Percentiles rank a stretch among this genome's conserved stretches.
Evolutionary conservation across 2,113 vertebrate species (phyloP).

Genomic region (Podarcis raffonei): DNA sequence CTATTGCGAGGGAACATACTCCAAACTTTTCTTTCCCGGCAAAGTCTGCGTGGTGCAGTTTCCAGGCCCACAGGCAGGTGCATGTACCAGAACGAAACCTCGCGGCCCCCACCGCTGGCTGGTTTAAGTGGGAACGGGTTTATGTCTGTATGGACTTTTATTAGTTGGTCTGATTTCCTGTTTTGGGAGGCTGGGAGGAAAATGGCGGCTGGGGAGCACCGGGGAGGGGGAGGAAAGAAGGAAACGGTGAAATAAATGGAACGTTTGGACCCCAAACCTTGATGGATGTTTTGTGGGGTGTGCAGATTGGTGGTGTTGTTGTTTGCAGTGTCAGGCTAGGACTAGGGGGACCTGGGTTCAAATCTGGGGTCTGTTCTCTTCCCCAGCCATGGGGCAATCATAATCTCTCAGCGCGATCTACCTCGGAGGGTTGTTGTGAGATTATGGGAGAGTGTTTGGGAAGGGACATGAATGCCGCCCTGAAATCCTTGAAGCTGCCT

Average conservation of each 20-base stretch:
- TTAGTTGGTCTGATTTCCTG: neutral
- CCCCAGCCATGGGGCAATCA: neutral
- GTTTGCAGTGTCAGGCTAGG: neutral
- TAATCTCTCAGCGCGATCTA: too few relatives aligned
- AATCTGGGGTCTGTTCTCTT: too few relatives aligned
- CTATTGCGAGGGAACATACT: neutral
- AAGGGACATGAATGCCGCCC: too few relatives aligned
- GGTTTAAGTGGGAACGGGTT: neutral
- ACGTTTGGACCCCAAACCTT: neutral
- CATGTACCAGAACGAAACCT: neutral
- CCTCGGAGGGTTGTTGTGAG: neutral
- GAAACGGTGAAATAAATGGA: neutral
- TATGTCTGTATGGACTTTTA: neutral
- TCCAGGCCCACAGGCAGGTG: neutral
- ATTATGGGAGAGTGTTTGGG: too few relatives aligned
- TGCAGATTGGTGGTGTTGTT: neutral
- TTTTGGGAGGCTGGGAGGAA: too few relatives aligned
- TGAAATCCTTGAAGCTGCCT: too few relatives aligned
- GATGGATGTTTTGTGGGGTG: too few relatives aligned
- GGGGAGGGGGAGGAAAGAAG: too few relatives aligned
- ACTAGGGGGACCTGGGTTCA: neutral
- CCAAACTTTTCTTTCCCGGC: too few relatives aligned
- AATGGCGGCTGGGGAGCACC: too few relatives aligned
- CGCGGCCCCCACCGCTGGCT: too few relatives aligned
- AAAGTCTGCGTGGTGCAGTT: too few relatives aligned